Percentiles rank a stretch among this genome's conserved stretches.
phyloP scores from a whole-genome alignment of 2,888 invertebrate species.

The Amiota communis region DNA sequence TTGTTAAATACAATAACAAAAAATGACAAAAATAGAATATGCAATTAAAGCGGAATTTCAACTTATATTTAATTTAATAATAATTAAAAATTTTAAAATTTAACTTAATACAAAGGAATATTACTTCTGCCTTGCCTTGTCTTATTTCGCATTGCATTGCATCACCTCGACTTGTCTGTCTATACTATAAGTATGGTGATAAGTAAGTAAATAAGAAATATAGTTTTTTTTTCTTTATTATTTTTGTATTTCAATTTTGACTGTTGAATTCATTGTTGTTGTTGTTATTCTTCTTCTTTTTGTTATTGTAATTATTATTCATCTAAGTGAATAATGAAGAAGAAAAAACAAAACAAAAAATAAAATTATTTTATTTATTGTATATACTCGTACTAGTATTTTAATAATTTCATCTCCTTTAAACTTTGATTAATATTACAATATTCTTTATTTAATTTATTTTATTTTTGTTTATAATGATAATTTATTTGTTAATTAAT shows the following conservation, averaged over 20 bases:
- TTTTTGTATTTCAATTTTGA: conserved; percentile 7
- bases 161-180: not conserved
- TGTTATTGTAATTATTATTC: conserved; percentile 6
- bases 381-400: not conserved
- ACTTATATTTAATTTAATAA: too few relatives aligned
- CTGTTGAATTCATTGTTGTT: not conserved
- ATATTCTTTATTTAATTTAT: too few relatives aligned
- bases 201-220: too few relatives aligned
- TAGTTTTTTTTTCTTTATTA: too few relatives aligned
- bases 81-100: not conserved
- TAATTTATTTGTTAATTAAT: too few relatives aligned
- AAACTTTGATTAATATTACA: conserved; percentile 9
- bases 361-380: conserved; percentile 1
- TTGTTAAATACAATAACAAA: conserved; percentile 19
- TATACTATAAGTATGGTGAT: not conserved
- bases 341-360: conserved; percentile 17
- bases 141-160: too few relatives aligned
- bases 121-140: not conserved
- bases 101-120: conserved; percentile 27
- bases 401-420: conserved; percentile 14
- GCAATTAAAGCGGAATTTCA: not conserved
- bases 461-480: conserved; percentile 30
- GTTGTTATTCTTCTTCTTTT: not conserved
- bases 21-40: conserved; percentile 2
- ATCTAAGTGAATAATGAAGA: not conserved